These are phyloP conservation scores for Oceanodroma tethys DNA, from an alignment of 2,113 vertebrate species.

Conservation along the genomic window DNA sequence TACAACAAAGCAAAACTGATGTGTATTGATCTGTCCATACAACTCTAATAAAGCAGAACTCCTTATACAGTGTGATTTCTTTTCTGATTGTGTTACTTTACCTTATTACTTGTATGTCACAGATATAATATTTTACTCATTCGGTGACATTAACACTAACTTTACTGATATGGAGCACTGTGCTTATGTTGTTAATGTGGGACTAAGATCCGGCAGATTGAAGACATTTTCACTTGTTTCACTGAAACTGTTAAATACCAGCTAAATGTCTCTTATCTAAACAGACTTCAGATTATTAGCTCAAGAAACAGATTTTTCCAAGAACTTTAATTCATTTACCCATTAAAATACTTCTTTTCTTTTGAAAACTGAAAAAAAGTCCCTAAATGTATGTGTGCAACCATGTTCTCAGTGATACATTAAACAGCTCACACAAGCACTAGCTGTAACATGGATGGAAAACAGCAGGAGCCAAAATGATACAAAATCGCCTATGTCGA, in stretches of 20 bases:
- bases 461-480: not conserved
- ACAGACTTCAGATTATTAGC: not conserved
- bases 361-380: not conserved
- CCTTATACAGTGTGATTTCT: not conserved
- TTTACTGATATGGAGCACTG: not conserved
- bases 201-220: not conserved
- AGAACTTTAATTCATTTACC: not conserved
- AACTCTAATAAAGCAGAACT: not conserved
- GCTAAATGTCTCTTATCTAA: not conserved
- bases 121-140: not conserved
- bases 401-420: not conserved
- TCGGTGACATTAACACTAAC: not conserved
- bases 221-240: not conserved
- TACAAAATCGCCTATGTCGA: not conserved
- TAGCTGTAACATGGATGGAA: fast-evolving
- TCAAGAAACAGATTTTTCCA: not conserved
- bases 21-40: not conserved
- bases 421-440: not conserved
- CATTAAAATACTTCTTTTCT: not conserved
- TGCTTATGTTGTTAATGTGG: not conserved
- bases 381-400: not conserved
- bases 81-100: not conserved
- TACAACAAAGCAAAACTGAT: conserved; percentile 1
- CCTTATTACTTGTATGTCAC: not conserved
- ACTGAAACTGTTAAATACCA: not conserved